These are phyloP conservation scores for Agrilus cyanescens DNA, from an alignment of 2,888 invertebrate species.

Conservation along the genomic window DNA sequence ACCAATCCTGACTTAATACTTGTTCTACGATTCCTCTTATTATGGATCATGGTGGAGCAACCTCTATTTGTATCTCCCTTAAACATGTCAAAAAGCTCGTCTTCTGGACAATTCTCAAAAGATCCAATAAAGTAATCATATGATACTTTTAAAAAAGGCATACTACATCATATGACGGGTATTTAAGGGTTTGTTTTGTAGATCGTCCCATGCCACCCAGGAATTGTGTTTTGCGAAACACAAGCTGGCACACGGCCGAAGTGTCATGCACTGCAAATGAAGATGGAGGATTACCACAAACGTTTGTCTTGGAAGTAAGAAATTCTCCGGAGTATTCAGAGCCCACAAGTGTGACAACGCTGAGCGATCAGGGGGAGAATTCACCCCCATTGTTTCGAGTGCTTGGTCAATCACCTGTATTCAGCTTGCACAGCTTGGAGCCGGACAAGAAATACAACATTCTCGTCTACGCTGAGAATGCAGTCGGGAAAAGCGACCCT, in stretches of 20 bases:
- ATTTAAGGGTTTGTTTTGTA: constrained; percentile 31
- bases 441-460: constrained; percentile 70
- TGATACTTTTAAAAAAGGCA: too few relatives aligned
- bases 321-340: constrained; percentile 42
- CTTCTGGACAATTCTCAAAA: too few relatives aligned
- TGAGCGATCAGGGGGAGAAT: constrained; percentile 34
- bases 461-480: constrained; percentile 70
- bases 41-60: too few relatives aligned
- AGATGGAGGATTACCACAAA: constrained; percentile 72
- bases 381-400: constrained; percentile 40
- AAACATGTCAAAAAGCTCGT: too few relatives aligned
- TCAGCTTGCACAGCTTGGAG: constrained; percentile 59
- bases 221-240: constrained; percentile 61
- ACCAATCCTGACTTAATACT: too few relatives aligned
- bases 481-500: constrained; percentile 62
- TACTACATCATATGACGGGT: too few relatives aligned
- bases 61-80: too few relatives aligned
- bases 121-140: too few relatives aligned
- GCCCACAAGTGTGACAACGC: constrained; percentile 33
- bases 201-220: constrained; percentile 66
- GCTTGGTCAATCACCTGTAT: constrained; percentile 56
- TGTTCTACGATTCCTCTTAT: too few relatives aligned
- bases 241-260: constrained; percentile 43
- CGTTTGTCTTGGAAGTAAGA: constrained; percentile 69
- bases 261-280: constrained; percentile 66